These are phyloP conservation scores for Anastrepha obliqua DNA, from an alignment of 1,140 invertebrate species.

Conservation along the genomic window DNA sequence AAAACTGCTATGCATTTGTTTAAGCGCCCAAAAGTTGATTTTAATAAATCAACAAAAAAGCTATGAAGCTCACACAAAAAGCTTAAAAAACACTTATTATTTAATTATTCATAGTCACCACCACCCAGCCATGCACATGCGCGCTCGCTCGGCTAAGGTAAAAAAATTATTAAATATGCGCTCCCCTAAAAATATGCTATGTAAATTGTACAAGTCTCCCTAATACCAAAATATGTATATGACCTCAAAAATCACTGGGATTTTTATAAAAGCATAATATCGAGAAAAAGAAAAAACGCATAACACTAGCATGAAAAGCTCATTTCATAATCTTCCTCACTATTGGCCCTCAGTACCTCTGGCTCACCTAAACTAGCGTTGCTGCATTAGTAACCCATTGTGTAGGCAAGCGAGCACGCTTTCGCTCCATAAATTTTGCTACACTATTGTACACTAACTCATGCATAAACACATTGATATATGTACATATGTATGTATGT, in stretches of 20 bases:
- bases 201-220: neutral
- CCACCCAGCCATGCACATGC: too few relatives aligned
- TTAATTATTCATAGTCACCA: too few relatives aligned
- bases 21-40: too few relatives aligned
- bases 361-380: neutral
- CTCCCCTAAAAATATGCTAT: neutral
- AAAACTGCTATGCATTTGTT: too few relatives aligned
- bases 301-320: neutral
- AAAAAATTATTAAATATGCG: neutral
- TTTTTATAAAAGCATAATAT: conserved; percentile 18
- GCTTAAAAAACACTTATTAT: too few relatives aligned
- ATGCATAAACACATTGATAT: neutral
- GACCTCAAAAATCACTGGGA: neutral
- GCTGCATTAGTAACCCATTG: neutral
- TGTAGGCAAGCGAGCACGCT: neutral
- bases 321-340: neutral
- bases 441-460: neutral
- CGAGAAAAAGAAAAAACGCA: neutral
- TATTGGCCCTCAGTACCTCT: neutral
- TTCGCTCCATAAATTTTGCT: conserved; percentile 15
- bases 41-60: too few relatives aligned
- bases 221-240: neutral
- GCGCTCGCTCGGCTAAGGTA: too few relatives aligned
- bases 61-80: too few relatives aligned
- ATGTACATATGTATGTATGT: neutral